Percentiles rank a stretch among this genome's conserved stretches.
Conservation (phyloP, 2,888 invertebrate genomes). For the Timema podura region DNA sequence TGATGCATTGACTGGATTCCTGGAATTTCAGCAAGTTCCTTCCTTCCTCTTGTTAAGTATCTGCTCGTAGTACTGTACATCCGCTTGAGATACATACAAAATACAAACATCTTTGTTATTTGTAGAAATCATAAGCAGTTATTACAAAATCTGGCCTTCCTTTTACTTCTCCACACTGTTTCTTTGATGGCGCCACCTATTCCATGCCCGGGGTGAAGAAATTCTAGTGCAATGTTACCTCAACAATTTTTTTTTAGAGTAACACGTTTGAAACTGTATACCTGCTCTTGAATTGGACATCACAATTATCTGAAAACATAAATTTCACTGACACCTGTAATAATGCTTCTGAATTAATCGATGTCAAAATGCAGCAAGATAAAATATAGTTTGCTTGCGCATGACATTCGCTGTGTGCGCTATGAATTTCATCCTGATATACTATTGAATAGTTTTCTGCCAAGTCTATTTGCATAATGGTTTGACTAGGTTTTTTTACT, state of each 20-base stretch:
- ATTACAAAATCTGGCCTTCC: not conserved
- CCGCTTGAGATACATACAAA: not conserved
- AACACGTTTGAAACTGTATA: not conserved
- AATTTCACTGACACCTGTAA: not conserved
- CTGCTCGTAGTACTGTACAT: too few relatives aligned
- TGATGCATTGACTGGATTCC: constrained; percentile 4
- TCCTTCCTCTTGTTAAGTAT: not conserved
- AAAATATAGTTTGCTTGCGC: too few relatives aligned
- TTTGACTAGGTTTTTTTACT: not conserved
- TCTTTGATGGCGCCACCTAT: not conserved
- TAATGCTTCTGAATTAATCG: too few relatives aligned
- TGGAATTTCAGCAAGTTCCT: not conserved
- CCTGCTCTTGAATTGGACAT: not conserved
- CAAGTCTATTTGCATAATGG: constrained; percentile 5
- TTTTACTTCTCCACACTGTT: not conserved
- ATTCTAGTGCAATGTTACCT: not conserved
- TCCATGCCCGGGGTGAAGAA: not conserved
- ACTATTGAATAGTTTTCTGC: not conserved
- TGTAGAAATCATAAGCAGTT: not conserved
- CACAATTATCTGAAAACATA: constrained; percentile 6
- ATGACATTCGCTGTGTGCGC: not conserved
- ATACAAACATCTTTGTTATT: not conserved
- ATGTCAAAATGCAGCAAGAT: too few relatives aligned
- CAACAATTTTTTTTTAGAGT: not conserved
- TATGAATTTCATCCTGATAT: not conserved